These are phyloP conservation scores for Rhynchonycteris naso DNA, from an alignment of 2,797 vertebrate species.

Conservation along the genomic window DNA sequence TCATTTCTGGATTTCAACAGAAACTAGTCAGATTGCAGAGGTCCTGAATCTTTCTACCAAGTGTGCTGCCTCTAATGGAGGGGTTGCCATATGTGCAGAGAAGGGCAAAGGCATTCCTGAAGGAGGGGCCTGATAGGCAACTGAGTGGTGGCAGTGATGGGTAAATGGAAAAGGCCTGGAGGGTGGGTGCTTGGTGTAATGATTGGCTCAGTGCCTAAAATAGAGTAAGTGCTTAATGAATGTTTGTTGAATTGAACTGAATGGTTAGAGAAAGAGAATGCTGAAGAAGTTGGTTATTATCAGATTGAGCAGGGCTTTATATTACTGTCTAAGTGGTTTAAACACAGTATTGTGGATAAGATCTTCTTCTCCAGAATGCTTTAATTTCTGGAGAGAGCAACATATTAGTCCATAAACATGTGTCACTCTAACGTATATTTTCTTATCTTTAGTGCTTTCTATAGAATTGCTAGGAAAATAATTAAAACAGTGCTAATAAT, in stretches of 20 bases:
- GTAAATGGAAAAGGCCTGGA: background rate
- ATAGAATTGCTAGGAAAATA: background rate
- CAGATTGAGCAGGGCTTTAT: slow-evolving; percentile 29
- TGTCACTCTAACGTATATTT: background rate
- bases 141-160: too few relatives aligned
- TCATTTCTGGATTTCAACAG: background rate
- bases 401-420: background rate
- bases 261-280: slow-evolving; percentile 27
- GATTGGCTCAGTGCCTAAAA: background rate
- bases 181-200: background rate
- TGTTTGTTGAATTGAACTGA: slow-evolving; percentile 32
- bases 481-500: background rate
- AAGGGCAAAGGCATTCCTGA: background rate
- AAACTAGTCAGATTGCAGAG: background rate
- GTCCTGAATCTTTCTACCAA: background rate
- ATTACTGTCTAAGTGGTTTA: slow-evolving; percentile 59
- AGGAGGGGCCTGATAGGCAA: background rate
- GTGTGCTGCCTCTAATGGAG: background rate
- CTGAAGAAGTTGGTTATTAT: slow-evolving; percentile 18
- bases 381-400: slow-evolving; percentile 41
- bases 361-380: background rate
- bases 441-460: slow-evolving; percentile 32
- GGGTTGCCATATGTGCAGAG: background rate
- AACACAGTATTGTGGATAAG: slow-evolving; percentile 19
- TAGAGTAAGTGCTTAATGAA: background rate